A percentile compares a stretch with the other conserved stretches of the same genome.
Evolutionary conservation across 2,888 invertebrate species (phyloP).

Genomic region (Asteroscopus sphinx): DNA sequence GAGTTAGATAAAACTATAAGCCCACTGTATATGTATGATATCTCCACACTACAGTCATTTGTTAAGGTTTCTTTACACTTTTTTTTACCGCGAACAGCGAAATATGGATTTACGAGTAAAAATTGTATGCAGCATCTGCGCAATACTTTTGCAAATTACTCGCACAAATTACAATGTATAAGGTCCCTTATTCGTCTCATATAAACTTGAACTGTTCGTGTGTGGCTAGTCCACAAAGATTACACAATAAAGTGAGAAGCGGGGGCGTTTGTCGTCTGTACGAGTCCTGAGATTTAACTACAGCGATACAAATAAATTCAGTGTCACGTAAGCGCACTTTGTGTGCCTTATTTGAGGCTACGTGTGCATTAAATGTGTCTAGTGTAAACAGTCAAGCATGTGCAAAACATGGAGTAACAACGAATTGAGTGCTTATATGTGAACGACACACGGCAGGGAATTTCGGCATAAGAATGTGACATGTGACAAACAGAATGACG

Average conservation of each 20-base stretch:
- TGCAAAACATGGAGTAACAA: neutral
- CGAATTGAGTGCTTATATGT: neutral
- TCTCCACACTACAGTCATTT: conserved; percentile 15
- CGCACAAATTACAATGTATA: neutral
- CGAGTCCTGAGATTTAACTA: conserved; percentile 19
- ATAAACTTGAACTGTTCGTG: conserved; percentile 5
- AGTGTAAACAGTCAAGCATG: conserved; percentile 10
- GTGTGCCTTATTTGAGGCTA: conserved; percentile 10
- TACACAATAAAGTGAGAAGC: conserved; percentile 48
- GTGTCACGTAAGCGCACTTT: conserved; percentile 25
- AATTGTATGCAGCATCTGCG: too few species aligned
- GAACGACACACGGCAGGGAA: too few species aligned
- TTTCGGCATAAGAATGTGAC: too few species aligned
- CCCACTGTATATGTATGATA: conserved; percentile 17
- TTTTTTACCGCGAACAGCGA: neutral
- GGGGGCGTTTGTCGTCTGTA: conserved; percentile 49
- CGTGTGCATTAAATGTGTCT: conserved; percentile 22
- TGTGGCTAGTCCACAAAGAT: conserved; percentile 21
- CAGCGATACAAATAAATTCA: conserved; percentile 4
- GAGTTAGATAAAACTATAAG: conserved; percentile 12
- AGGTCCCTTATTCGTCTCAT: neutral
- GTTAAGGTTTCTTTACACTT: conserved; percentile 8
- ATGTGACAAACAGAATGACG: too few species aligned
- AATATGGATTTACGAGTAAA: neutral
- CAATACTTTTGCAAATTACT: too few species aligned